phyloP scores from a whole-genome alignment of 2,797 vertebrate species.

The Eupleurogrammus muticus region DNA sequence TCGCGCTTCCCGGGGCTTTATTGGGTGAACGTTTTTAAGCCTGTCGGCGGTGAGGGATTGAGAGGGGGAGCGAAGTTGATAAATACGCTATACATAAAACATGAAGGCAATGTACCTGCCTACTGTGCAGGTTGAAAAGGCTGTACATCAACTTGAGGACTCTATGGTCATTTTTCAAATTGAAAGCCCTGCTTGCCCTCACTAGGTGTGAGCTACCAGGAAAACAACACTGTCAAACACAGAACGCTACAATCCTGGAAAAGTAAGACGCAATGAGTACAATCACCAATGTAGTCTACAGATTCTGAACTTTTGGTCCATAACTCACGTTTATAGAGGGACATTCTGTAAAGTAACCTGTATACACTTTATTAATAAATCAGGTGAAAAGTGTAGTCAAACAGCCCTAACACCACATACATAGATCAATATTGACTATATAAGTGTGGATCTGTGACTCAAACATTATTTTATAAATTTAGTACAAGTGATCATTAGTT shows the following conservation, averaged over 20 bases:
- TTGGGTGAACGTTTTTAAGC: conserved; percentile 44
- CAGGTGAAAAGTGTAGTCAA: not conserved
- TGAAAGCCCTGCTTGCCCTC: conserved; percentile 55
- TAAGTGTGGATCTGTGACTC: not conserved
- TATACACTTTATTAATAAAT: not conserved
- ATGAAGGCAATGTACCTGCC: conserved; percentile 63
- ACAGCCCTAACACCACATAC: not conserved
- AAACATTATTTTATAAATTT: not conserved
- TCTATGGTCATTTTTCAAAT: conserved; percentile 62
- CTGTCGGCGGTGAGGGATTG: conserved; percentile 50
- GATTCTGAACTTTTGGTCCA: not conserved
- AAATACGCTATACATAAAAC: conserved; percentile 74
- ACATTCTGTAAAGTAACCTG: not conserved
- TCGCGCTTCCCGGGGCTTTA: conserved; percentile 30
- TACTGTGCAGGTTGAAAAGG: conserved; percentile 52
- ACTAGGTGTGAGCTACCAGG: conserved; percentile 3
- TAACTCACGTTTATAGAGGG: not conserved
- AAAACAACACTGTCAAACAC: not conserved
- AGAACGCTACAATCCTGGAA: conserved; percentile 4
- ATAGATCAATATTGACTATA: not conserved
- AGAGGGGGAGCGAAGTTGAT: conserved; percentile 40
- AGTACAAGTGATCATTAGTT: not conserved
- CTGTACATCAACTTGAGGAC: conserved; percentile 46
- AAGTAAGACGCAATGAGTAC: not conserved
- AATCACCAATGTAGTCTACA: not conserved